phyloP scores from a whole-genome alignment of 2,888 invertebrate species.

The Orchesella flavescens region DNA sequence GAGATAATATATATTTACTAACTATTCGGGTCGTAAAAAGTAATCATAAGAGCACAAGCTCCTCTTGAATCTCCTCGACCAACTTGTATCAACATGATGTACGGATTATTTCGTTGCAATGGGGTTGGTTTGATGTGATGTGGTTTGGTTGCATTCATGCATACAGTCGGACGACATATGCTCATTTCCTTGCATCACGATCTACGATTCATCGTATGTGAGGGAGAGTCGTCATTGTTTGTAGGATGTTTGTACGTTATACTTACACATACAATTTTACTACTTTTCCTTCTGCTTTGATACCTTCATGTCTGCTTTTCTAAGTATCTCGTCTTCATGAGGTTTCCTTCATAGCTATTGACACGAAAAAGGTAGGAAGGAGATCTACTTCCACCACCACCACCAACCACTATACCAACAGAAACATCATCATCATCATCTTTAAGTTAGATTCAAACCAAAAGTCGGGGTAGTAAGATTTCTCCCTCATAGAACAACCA shows the following conservation, averaged over 20 bases:
- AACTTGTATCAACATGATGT: neutral
- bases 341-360: conserved; percentile 32
- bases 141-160: conserved; percentile 20
- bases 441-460: neutral
- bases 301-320: conserved; percentile 10
- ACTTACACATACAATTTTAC: neutral
- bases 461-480: neutral
- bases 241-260: neutral
- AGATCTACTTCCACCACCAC: conserved; percentile 32
- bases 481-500: too few species aligned
- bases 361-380: conserved; percentile 28
- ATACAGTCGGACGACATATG: conserved; percentile 26
- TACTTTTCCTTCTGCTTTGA: neutral
- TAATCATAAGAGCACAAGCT: neutral
- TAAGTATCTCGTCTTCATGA: conserved; percentile 16
- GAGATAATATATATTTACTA: neutral
- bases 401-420: neutral
- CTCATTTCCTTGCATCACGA: neutral
- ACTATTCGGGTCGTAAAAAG: neutral
- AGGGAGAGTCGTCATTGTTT: neutral
- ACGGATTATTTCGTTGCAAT: neutral
- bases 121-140: neutral
- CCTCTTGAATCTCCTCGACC: neutral
- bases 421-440: neutral
- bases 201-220: neutral